Conservation (phyloP, 1,140 invertebrate genomes). For the Littorina saxatilis region DNA sequence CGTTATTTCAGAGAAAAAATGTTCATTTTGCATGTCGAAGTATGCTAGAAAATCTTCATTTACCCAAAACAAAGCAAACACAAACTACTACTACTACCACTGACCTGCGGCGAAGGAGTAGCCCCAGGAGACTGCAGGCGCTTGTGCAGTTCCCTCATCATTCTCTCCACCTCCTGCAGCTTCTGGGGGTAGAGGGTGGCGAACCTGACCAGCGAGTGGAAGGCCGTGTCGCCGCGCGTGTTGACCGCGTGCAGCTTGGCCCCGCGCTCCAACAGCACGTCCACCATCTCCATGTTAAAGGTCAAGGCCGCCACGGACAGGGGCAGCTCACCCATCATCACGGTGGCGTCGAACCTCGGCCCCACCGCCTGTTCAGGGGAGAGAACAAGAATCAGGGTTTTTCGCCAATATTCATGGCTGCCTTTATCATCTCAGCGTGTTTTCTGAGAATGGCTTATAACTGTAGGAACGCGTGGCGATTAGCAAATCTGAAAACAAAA, state of each 20-base stretch:
- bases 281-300: conserved; percentile 49
- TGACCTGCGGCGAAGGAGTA: not conserved
- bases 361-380: conserved; percentile 51
- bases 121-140: not conserved
- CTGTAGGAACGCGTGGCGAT: not conserved
- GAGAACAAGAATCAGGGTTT: conserved; percentile 15
- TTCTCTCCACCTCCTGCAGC: conserved; percentile 43
- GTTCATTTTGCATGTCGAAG: too few relatives aligned
- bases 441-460: not conserved
- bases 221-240: conserved; percentile 53
- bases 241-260: conserved; percentile 37
- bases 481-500: too few relatives aligned
- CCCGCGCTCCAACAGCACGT: conserved; percentile 47
- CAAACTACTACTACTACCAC: too few relatives aligned
- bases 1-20: too few relatives aligned
- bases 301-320: conserved; percentile 58
- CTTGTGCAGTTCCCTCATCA: conserved; percentile 43
- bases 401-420: too few relatives aligned
- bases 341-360: conserved; percentile 54
- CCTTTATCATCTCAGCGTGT: too few relatives aligned
- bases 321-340: conserved; percentile 65
- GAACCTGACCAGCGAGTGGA: conserved; percentile 58
- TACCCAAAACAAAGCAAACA: too few relatives aligned
- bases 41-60: too few relatives aligned
- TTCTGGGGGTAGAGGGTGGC: conserved; percentile 58